These are phyloP conservation scores for Sphinx pinastri DNA, from an alignment of 2,888 invertebrate species.

Conservation along the genomic window DNA sequence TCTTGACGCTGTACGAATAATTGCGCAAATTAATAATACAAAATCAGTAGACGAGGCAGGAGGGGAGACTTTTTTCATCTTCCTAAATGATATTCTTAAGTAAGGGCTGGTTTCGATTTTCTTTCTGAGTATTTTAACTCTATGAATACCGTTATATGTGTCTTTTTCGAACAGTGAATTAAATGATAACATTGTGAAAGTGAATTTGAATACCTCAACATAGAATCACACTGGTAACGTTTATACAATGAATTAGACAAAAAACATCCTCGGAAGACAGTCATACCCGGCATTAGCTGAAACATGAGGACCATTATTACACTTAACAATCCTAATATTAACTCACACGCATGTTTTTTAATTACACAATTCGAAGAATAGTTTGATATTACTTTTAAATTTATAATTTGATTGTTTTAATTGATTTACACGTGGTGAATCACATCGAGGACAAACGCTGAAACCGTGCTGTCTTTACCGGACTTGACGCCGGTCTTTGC, in stretches of 20 bases:
- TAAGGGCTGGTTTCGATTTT: neutral
- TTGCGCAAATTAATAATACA: constrained; percentile 74
- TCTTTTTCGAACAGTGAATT: neutral
- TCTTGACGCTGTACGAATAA: constrained; percentile 70
- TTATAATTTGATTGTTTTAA: constrained; percentile 36
- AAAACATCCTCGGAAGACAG: neutral
- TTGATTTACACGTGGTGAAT: constrained; percentile 46
- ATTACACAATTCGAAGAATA: no score
- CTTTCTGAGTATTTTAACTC: neutral
- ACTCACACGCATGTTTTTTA: no score
- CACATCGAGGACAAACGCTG: neutral
- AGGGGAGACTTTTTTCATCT: constrained; percentile 54
- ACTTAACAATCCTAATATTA: no score
- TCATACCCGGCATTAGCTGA: no score
- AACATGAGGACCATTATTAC: no score
- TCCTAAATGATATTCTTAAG: constrained; percentile 41
- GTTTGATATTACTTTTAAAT: constrained; percentile 19
- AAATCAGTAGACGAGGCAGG: constrained; percentile 59
- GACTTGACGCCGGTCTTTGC: neutral
- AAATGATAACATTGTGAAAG: neutral
- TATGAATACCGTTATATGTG: neutral
- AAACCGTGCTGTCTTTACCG: constrained; percentile 3
- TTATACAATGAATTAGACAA: neutral
- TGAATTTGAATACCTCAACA: neutral
- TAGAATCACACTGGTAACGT: neutral